These are phyloP conservation scores for Agapostemon virescens DNA, from an alignment of 2,888 invertebrate genomes.

Conservation along the genomic window DNA sequence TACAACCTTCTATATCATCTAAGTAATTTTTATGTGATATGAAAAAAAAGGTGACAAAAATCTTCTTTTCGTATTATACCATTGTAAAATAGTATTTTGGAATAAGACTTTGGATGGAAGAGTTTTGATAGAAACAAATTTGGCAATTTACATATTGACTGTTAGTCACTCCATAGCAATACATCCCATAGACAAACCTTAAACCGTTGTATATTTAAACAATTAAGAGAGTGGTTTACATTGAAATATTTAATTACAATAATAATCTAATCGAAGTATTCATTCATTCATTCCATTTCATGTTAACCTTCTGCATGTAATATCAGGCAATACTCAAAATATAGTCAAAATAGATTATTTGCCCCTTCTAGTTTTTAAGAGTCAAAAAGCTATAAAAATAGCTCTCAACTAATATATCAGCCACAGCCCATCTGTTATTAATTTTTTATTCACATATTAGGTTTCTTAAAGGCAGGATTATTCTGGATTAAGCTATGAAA, in stretches of 20 bases:
- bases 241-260: constrained; percentile 36
- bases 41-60: constrained; percentile 21
- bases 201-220: constrained; percentile 30
- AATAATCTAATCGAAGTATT: constrained; percentile 50
- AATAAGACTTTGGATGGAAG: constrained; percentile 42
- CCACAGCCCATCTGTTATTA: constrained; percentile 79
- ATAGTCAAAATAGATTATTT: constrained; percentile 80
- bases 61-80: constrained; percentile 2
- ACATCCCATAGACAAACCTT: constrained; percentile 39
- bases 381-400: constrained; percentile 80
- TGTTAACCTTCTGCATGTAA: constrained; percentile 64
- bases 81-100: constrained; percentile 35
- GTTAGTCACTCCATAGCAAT: constrained; percentile 28
- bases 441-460: constrained; percentile 76
- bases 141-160: constrained; percentile 44
- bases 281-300: constrained; percentile 50
- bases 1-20: constrained; percentile 58
- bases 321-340: constrained; percentile 74
- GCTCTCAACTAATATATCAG: constrained; percentile 77
- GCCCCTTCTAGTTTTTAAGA: constrained; percentile 74
- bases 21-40: constrained; percentile 38
- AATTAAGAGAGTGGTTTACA: constrained; percentile 30
- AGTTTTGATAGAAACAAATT: constrained; percentile 43
- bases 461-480: constrained; percentile 78
- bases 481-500: constrained; percentile 77